Conservation (phyloP, 2,888 invertebrate genomes). For the Drosophila silvestris region DNA sequence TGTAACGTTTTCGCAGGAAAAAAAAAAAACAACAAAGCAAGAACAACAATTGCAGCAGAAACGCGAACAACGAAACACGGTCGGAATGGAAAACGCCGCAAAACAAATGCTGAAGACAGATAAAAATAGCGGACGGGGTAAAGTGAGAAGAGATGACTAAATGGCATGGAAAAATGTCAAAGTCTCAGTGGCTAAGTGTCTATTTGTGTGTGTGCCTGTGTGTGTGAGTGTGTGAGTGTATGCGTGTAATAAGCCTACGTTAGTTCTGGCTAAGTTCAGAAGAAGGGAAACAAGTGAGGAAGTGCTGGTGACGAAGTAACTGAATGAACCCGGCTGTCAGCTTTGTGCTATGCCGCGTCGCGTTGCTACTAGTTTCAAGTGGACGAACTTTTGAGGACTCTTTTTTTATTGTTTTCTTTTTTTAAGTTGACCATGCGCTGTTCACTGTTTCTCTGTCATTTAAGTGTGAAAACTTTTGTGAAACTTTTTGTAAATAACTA, state of each 20-base stretch:
- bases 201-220: constrained; percentile 11
- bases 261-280: not conserved
- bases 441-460: constrained; percentile 31
- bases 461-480: constrained; percentile 7
- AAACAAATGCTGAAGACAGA: constrained; percentile 61
- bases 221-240: constrained; percentile 29
- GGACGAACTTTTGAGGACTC: constrained; percentile 18
- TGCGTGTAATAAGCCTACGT: constrained; percentile 53
- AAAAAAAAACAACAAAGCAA: constrained; percentile 1
- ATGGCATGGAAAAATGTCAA: constrained; percentile 66
- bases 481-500: not conserved
- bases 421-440: constrained; percentile 31
- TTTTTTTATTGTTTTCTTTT: constrained; percentile 21
- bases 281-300: not conserved
- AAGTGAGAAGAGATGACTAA: constrained; percentile 36
- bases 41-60: constrained; percentile 36
- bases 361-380: constrained; percentile 38
- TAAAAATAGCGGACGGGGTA: constrained; percentile 31
- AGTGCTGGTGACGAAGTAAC: constrained; percentile 13
- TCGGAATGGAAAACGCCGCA: constrained; percentile 62
- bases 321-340: constrained; percentile 49
- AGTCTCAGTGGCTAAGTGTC: constrained; percentile 37
- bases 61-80: constrained; percentile 32
- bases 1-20: constrained; percentile 50
- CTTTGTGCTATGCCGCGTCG: constrained; percentile 35